These are phyloP conservation scores for Sthenelais limicola DNA, from an alignment of 2,888 invertebrate genomes.

Conservation along the genomic window DNA sequence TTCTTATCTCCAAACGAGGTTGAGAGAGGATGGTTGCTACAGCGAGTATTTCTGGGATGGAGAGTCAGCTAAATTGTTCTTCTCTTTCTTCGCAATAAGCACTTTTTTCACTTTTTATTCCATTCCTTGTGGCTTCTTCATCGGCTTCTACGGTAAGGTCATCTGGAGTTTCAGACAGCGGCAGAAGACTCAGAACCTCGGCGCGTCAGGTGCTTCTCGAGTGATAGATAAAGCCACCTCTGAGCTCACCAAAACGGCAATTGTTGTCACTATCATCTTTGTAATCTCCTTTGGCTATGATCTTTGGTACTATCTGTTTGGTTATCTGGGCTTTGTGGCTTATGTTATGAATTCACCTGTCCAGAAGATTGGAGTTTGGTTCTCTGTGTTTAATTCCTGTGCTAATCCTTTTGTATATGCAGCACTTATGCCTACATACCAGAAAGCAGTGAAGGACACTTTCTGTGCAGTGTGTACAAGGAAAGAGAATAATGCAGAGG, in stretches of 20 bases:
- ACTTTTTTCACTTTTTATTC: conserved; percentile 18
- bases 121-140: conserved; percentile 12
- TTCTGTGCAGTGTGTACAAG: too few species aligned
- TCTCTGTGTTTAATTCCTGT: not conserved
- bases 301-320: conserved; percentile 12
- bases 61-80: not conserved
- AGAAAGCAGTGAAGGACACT: not conserved
- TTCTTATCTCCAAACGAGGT: not conserved
- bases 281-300: conserved; percentile 4
- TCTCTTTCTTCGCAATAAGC: conserved; percentile 1
- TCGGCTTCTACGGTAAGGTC: conserved; percentile 14
- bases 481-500: too few species aligned
- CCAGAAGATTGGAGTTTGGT: not conserved
- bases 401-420: conserved; percentile 26
- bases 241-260: conserved; percentile 29
- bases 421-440: conserved; percentile 8
- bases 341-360: conserved; percentile 11
- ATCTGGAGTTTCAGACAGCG: conserved; percentile 13
- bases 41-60: not conserved
- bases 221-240: conserved; percentile 14
- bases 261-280: conserved; percentile 21
- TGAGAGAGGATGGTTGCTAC: not conserved
- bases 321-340: not conserved
- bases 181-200: not conserved
- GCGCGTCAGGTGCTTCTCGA: conserved; percentile 7